Percentiles rank a stretch among this genome's conserved stretches.
Evolutionary conservation across 2,113 vertebrate species (phyloP).

Genomic region (Ictidomys tridecemlineatus): DNA sequence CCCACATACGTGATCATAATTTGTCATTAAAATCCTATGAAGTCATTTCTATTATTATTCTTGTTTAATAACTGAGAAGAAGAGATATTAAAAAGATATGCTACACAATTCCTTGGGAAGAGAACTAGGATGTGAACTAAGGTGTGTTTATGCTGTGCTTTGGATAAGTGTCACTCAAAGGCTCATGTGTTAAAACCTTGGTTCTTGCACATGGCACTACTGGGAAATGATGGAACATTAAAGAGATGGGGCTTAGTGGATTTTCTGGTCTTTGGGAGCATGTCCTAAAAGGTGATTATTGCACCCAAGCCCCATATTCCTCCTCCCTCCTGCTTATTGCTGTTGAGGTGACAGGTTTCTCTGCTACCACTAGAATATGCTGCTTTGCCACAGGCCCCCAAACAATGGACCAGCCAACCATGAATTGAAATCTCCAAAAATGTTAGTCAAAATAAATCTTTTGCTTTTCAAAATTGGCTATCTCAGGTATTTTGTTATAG

Average conservation of each 20-base stretch:
- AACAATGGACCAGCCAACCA: neutral
- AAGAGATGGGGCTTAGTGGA: neutral
- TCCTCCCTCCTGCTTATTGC: neutral
- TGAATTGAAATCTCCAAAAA: neutral
- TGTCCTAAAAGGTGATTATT: neutral
- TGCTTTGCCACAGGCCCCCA: neutral
- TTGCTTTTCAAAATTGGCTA: neutral
- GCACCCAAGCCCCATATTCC: too few relatives aligned
- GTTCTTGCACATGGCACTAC: neutral
- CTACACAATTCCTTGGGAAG: neutral
- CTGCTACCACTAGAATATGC: neutral
- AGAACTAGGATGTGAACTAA: neutral
- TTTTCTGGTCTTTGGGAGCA: neutral
- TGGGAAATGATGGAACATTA: neutral
- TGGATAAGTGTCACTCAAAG: neutral
- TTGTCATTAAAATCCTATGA: neutral
- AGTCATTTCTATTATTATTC: neutral
- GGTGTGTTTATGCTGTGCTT: neutral
- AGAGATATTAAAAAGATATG: neutral
- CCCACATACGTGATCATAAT: neutral
- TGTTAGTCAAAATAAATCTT: neutral
- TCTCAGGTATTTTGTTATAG: neutral
- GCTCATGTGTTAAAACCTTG: neutral
- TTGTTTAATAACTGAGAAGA: constrained; percentile 36
- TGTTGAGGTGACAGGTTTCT: neutral